Percentiles rank a stretch among this genome's conserved stretches.
Conservation (phyloP, 2,888 invertebrate genomes). For the Chirona hameri region DNA sequence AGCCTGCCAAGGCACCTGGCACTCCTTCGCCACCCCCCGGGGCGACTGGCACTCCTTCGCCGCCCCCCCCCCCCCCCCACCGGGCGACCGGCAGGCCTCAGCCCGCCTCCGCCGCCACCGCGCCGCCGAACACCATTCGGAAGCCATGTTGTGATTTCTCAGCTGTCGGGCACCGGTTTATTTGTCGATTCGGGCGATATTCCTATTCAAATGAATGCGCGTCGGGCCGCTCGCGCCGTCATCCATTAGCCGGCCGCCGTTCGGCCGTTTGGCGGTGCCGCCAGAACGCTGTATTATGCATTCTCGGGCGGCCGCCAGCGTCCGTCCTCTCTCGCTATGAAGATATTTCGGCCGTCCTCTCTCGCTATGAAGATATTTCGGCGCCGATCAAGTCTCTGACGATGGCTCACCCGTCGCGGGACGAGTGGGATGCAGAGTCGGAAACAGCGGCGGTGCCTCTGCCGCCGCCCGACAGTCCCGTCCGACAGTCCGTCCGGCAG, state of each 20-base stretch:
- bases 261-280: not conserved
- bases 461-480: not conserved
- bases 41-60: too few relatives aligned
- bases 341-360: not conserved
- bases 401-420: too few relatives aligned
- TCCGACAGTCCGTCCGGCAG: too few relatives aligned
- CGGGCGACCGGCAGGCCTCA: too few relatives aligned
- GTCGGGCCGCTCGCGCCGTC: not conserved
- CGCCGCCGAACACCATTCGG: conserved; percentile 1
- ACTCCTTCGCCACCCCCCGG: too few relatives aligned
- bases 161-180: not conserved
- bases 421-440: too few relatives aligned
- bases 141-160: conserved; percentile 24
- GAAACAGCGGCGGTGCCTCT: not conserved
- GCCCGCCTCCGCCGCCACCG: not conserved
- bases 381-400: too few relatives aligned
- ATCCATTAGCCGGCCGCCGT: not conserved
- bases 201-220: conserved; percentile 1
- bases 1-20: too few relatives aligned
- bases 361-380: not conserved
- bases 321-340: not conserved
- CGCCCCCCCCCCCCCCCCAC: too few relatives aligned
- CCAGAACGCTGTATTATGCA: not conserved
- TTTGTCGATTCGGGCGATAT: not conserved
- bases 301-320: not conserved